Evolutionary conservation across 1,140 invertebrate genomes (phyloP), one percentile per base, ranked within the genome.

Genomic region (Leptoteleia sp.): DNA sequence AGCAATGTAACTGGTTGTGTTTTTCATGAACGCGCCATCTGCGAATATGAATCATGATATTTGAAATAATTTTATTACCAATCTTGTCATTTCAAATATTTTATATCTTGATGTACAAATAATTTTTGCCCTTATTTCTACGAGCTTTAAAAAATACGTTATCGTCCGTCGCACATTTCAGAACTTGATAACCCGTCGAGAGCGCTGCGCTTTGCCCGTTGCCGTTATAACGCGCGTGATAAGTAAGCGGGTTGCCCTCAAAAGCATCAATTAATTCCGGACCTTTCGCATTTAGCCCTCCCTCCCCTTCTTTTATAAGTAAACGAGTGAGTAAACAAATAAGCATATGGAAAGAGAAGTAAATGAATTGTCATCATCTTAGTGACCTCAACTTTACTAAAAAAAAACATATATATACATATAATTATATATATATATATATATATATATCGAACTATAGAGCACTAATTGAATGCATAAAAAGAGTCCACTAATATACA

Each of bases 241-340:
- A 75, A 5, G 5, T 65, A 80, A 80, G 40, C 65, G 57, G 12
- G 16, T 72, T 47, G 61, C 64, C 48, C 57, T 79, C 54, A 70
- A 75, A 59, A 54, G 25, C 64, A 68, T 78, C 76, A 72, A 79
- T 80, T 80, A 62, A 80, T 62, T 80, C 54, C 45, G 55, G 78
- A 64, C 22, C 43, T 52, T 31, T 57, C 48, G 68, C 67, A 72
- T 72, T 76, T 72, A 67, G 13, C 27, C n/a, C 27, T 25, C 6
- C 22, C n/a, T 42, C 35, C 57, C 52, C 57, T 40, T 40, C 45
- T 72, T 61, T 71, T 67, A 35, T 45, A 43, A 54, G 6, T 33
- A 40, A 64, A 79, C n/a, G 33, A 76, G 77, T 80, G 77, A 76
- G 77, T 80, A 76, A 67, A 25, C 22, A 6, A 25, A 25, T 25